A percentile compares a stretch with the other conserved stretches of the same genome.
Conservation (phyloP, 1,140 invertebrate species). For the Oryctes rhinoceros region DNA sequence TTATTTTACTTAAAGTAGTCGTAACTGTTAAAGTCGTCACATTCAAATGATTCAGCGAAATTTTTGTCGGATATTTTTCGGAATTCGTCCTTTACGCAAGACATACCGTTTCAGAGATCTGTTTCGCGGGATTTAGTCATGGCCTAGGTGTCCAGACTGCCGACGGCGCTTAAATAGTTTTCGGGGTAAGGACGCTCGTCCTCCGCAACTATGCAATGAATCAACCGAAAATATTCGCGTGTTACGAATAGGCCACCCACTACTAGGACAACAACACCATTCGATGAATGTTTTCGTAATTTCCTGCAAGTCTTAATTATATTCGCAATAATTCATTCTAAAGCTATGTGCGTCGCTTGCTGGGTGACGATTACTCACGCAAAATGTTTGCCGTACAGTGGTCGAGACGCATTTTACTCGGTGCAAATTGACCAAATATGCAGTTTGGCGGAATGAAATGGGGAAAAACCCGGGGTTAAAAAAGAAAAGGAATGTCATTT, state of each 20-base stretch:
- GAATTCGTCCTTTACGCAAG: neutral
- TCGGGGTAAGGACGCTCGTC: neutral
- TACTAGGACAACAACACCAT: neutral
- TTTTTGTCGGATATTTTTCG: neutral
- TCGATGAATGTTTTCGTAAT: constrained; percentile 12
- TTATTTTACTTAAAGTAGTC: neutral
- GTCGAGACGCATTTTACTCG: neutral
- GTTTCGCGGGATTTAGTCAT: neutral
- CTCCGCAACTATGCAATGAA: constrained; percentile 27
- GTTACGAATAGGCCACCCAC: constrained; percentile 20
- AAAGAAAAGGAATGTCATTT: too few relatives aligned
- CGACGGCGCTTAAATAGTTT: constrained; percentile 32
- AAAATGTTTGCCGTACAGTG: neutral
- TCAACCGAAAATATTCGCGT: constrained; percentile 26
- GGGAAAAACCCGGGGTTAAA: neutral
- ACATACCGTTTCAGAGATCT: constrained; percentile 16
- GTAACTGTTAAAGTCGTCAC: too few relatives aligned
- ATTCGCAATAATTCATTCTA: constrained; percentile 19
- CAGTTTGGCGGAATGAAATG: neutral
- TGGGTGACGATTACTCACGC: constrained; percentile 20
- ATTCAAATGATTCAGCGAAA: constrained; percentile 11
- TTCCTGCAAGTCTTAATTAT: neutral
- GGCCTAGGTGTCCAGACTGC: neutral
- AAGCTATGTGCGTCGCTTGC: constrained; percentile 5
- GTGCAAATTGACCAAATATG: constrained; percentile 11